phyloP scores from a whole-genome alignment of 2,113 vertebrate species.

The Ellobius talpinus region DNA sequence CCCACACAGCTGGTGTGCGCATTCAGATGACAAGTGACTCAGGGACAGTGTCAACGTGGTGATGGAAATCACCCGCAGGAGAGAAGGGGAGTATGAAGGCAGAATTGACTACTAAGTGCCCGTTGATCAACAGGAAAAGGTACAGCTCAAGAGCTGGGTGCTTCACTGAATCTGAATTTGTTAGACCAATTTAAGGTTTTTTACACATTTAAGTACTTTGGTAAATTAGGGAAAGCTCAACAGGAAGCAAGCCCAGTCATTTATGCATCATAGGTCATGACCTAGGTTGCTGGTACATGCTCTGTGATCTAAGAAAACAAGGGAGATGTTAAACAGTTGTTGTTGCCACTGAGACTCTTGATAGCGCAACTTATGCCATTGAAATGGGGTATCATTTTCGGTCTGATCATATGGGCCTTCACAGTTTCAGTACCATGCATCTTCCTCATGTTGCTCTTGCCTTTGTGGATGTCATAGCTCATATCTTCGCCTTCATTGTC shows the following conservation, averaged over 20 bases:
- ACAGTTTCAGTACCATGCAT: neutral
- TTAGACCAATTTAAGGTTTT: slow-evolving; percentile 11
- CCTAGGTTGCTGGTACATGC: neutral
- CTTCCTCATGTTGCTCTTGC: neutral
- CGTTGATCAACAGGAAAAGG: slow-evolving; percentile 8
- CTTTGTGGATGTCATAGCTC: neutral
- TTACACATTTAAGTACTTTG: slow-evolving; percentile 7
- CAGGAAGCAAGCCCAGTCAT: slow-evolving; percentile 3
- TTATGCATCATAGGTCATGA: neutral
- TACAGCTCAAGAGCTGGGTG: neutral
- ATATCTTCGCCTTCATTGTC: neutral
- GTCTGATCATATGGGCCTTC: neutral
- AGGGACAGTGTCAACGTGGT: slow-evolving; percentile 59
- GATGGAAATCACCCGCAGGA: slow-evolving; percentile 45
- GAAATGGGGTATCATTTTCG: neutral
- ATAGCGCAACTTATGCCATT: neutral
- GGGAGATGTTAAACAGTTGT: neutral
- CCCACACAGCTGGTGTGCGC: slow-evolving; percentile 52
- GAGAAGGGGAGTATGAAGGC: slow-evolving; percentile 40
- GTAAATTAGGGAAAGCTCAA: slow-evolving; percentile 43
- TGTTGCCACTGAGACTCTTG: neutral
- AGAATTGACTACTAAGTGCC: slow-evolving; percentile 40
- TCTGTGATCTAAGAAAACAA: neutral
- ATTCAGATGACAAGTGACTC: slow-evolving; percentile 61
- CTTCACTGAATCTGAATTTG: slow-evolving; percentile 18